Conservation (phyloP, 2,888 invertebrate genomes). For the Heliconius aoede region DNA sequence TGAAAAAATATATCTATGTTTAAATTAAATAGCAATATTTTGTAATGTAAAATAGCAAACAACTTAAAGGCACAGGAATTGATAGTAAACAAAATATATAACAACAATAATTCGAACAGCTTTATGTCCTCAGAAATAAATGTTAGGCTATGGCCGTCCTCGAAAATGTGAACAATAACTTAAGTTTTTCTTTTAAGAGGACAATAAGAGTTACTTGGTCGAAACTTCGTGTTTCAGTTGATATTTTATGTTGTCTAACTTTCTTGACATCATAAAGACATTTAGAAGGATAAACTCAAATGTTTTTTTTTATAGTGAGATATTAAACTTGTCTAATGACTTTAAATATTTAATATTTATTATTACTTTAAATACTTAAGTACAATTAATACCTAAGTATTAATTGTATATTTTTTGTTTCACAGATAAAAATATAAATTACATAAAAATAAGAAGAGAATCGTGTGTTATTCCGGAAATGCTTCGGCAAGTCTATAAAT, state of each 20-base stretch:
- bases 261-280: conserved; percentile 8
- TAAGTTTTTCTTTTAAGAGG: conserved; percentile 45
- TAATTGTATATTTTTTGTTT: not conserved
- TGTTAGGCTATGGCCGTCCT: conserved; percentile 42
- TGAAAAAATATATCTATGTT: too few species aligned
- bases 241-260: conserved; percentile 25
- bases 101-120: conserved; percentile 40
- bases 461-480: not conserved
- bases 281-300: not conserved
- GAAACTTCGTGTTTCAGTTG: conserved; percentile 7
- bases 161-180: conserved; percentile 45
- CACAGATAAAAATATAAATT: not conserved
- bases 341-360: not conserved
- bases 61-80: not conserved
- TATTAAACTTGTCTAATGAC: not conserved
- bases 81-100: not conserved
- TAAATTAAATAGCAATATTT: too few species aligned
- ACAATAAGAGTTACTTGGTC: conserved; percentile 40
- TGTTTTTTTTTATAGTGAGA: conserved; percentile 1
- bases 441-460: conserved; percentile 2
- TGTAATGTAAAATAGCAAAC: too few species aligned
- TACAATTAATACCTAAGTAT: too few species aligned
- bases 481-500: conserved; percentile 4
- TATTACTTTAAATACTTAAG: too few species aligned
- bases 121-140: conserved; percentile 40